Evolutionary conservation across 2,113 vertebrate genomes (phyloP), one percentile per base, ranked within the genome.

Genomic region (Etheostoma cragini): DNA sequence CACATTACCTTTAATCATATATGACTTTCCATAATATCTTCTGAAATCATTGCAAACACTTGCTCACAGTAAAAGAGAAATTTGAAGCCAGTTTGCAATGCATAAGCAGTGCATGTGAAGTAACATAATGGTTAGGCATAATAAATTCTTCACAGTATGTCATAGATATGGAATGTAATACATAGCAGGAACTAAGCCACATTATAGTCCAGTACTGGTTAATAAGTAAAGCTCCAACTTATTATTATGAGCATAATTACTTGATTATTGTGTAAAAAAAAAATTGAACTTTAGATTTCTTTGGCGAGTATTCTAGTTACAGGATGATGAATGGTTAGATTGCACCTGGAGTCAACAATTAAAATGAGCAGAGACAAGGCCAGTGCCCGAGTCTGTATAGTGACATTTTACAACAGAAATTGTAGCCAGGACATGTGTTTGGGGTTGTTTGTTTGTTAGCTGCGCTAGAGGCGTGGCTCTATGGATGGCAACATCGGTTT

Each of bases 21-120:
- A 67, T 80, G 84, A 80, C 80, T 82, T 70, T 83, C 81, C 42
- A 85, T 83, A 73, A 81, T 71, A 84, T 73, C 42, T n/a, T 5
- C 49, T 66, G 33, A 80, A 86, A 74, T 60, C 19, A 30, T 53
- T 71, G 75, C 62, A 69, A 69, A 57, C 57, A 76, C 81, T 73
- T 83, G 77, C 70, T 73, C 3, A 38, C 82, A 62, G 80, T 84
- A 80, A 82, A 88, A 85, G 30, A 62, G 54, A 73, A 52, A 86
- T 82, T 17, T 78, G 66, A 86, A 83, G 61, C 74, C 68, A 85
- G 81, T 80, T 85, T 84, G 68, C 85, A 72, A 64, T 68, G 60
- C 6, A 33, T 53, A 69, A 76, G 45, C 11, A 5, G 61, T 16
- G 38, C 46, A 17, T 1, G 22, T 74, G 26, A 76, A 50, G 58